Base-by-base conservation (phyloP, 1,140 invertebrate genomes). In the Tetramorium parvispinum region DNA sequence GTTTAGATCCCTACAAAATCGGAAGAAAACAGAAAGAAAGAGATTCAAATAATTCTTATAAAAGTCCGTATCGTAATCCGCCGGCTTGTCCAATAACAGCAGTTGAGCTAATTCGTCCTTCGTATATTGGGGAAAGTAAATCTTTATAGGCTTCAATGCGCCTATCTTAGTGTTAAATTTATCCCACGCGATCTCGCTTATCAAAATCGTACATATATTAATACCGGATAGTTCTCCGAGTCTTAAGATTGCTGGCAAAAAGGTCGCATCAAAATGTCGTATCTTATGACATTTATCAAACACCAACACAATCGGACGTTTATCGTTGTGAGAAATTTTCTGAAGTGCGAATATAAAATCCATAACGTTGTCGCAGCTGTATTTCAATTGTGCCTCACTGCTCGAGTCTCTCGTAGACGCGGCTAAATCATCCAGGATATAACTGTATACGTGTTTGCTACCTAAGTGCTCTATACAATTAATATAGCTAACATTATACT, bases 391-490 rank as follows among this genome's bases (percentile, higher is more conserved):
- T 93, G 91, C 0, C 93, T 89, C 57, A 40, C 95, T 93, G 6
- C 81, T 70, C 2, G 94, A 92, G 55, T 94, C 92, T 11, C 95
- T 91, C 68, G 89, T 78, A 76, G 95, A 94, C 2, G 91, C 90
- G 11, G 94, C 92, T 7, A 98, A 93, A 75, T 96, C 96, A 65
- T 96, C 96, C 37, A 98, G 86, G 27, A 98, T 97, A n/a, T 96
- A 96, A 94, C 98, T 97, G 91, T 97, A 97, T 57, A 98, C 94
- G 71, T 98, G 96, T 94, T 97, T 97, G 2, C 96, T 94, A n/a
- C 96, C 96, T 91, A 97, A 97, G 92, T 97, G 98, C 93, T 98
- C 98, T 7, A 98, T 96, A 92, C 98, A 98, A 93, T 98, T 98
- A n/a, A 98, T 94, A 65, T 96, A 93, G 32, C 97, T 96, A 90